These are phyloP conservation scores for Ataeniobius toweri DNA, from an alignment of 2,797 vertebrate genomes.

Conservation along the genomic window DNA sequence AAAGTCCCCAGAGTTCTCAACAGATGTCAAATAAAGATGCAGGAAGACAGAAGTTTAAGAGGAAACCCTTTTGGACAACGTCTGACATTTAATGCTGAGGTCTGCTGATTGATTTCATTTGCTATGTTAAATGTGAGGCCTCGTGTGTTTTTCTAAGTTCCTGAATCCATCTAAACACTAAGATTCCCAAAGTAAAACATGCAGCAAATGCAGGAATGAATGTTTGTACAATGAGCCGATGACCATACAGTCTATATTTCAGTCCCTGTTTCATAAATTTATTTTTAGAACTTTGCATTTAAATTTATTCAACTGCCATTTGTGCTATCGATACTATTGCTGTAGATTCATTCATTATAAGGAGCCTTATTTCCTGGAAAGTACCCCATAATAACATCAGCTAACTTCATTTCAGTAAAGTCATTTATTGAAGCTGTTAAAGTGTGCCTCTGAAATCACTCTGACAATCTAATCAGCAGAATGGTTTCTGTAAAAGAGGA, in stretches of 20 bases:
- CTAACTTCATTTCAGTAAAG: too few species aligned
- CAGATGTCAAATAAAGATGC: neutral
- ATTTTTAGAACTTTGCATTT: neutral
- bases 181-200: neutral
- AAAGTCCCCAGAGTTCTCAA: neutral
- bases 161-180: neutral
- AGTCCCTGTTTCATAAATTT: neutral
- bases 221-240: neutral
- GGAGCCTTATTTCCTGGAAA: neutral
- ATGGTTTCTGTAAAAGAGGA: too few species aligned
- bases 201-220: neutral
- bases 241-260: neutral
- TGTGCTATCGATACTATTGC: neutral
- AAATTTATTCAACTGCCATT: neutral
- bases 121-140: neutral
- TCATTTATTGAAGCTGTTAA: too few species aligned
- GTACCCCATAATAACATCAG: too few species aligned
- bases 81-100: neutral
- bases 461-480: too few species aligned
- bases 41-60: neutral
- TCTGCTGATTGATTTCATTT: neutral
- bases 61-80: neutral
- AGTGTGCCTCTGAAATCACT: too few species aligned
- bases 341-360: too few species aligned
- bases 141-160: neutral